phyloP scores from a whole-genome alignment of 2,797 vertebrate species.

The Lacerta viridis region DNA sequence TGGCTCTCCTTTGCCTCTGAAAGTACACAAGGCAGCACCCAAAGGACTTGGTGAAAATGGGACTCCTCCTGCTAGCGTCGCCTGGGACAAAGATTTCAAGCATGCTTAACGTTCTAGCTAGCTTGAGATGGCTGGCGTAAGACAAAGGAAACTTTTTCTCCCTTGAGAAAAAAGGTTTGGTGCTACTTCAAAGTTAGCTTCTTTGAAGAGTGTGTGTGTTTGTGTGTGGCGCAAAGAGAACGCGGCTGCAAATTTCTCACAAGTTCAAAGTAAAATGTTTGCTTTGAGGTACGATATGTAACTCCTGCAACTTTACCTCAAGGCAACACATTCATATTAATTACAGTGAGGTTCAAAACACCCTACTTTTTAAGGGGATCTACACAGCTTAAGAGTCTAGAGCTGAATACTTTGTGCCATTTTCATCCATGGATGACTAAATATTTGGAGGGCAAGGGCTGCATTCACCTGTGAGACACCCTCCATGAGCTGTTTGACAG shows the following conservation, averaged over 20 bases:
- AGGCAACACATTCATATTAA: neutral
- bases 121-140: neutral
- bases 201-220: neutral
- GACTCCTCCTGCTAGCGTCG: neutral
- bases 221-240: neutral
- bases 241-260: neutral
- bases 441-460: too few species aligned
- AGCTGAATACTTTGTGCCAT: neutral
- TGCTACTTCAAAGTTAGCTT: neutral
- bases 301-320: constrained; percentile 8
- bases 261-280: constrained; percentile 21
- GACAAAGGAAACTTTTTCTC: neutral
- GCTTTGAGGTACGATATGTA: neutral
- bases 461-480: too few species aligned
- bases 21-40: constrained; percentile 4
- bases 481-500: too few species aligned
- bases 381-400: neutral
- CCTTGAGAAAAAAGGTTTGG: neutral
- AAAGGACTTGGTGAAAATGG: constrained; percentile 1
- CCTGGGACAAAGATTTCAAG: neutral
- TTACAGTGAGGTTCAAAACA: neutral
- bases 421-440: too few species aligned
- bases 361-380: neutral
- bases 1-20: constrained; percentile 94
- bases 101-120: neutral